Conservation (phyloP, 2,888 invertebrate genomes). For the Monopis laevigella region DNA sequence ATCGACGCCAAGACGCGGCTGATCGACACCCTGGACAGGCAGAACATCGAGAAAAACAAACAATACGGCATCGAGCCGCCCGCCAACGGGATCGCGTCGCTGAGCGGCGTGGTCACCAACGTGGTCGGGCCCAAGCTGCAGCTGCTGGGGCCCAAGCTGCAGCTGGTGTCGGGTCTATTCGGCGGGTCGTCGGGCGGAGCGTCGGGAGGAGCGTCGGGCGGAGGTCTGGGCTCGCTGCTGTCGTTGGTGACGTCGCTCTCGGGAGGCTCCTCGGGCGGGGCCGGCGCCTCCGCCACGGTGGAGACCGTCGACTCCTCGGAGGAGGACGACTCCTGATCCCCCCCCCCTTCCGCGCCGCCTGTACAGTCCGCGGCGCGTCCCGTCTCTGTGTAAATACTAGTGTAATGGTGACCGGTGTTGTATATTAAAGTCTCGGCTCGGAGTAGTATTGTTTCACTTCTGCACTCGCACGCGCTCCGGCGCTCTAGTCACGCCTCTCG, state of each 20-base stretch:
- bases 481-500: neutral
- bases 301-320: conserved; percentile 56
- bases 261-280: conserved; percentile 54
- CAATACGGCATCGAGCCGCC: conserved; percentile 77
- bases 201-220: conserved; percentile 49
- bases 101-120: conserved; percentile 73
- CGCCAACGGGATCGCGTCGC: conserved; percentile 63
- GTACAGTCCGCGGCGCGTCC: conserved; percentile 40
- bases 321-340: conserved; percentile 49
- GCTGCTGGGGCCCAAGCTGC: conserved; percentile 72
- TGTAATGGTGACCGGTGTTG: too few relatives aligned
- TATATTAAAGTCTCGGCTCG: too few relatives aligned
- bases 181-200: conserved; percentile 69
- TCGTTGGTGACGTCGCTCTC: conserved; percentile 57
- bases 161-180: conserved; percentile 60
- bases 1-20: conserved; percentile 82
- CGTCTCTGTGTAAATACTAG: conserved; percentile 9
- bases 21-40: conserved; percentile 73
- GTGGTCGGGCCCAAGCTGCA: conserved; percentile 77
- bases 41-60: conserved; percentile 80
- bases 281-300: conserved; percentile 39
- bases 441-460: too few relatives aligned
- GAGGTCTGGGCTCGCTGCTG: conserved; percentile 51
- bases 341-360: conserved; percentile 24
- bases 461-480: neutral